These are phyloP conservation scores for Himalopsyche kuldschensis DNA, from an alignment of 2,888 invertebrate species.

Conservation along the genomic window DNA sequence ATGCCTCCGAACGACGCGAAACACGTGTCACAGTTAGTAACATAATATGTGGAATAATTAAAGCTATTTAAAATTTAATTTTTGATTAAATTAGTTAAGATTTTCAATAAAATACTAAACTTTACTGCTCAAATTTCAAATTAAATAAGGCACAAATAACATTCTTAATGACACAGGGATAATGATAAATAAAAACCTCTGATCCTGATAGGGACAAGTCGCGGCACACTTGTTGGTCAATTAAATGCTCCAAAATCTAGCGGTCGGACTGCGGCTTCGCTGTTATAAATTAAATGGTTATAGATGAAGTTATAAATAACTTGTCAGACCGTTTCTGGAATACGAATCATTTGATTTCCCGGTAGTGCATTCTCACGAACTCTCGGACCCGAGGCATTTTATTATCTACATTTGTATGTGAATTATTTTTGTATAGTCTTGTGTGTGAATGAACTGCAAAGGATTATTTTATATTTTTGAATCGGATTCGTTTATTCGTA, in stretches of 20 bases:
- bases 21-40: too few relatives aligned
- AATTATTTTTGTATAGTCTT: neutral
- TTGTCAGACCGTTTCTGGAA: neutral
- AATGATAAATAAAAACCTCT: neutral
- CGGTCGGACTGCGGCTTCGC: conserved; percentile 2
- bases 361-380: neutral
- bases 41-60: too few relatives aligned
- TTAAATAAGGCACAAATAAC: neutral
- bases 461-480: neutral
- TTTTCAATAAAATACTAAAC: too few relatives aligned
- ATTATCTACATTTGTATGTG: neutral
- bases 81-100: too few relatives aligned
- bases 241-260: conserved; percentile 15
- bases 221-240: conserved; percentile 34
- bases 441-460: neutral
- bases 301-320: conserved; percentile 32
- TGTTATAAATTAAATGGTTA: conserved; percentile 26
- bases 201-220: neutral
- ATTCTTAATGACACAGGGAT: neutral
- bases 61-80: too few relatives aligned
- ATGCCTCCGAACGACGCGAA: too few relatives aligned
- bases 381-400: neutral
- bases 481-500: too few relatives aligned
- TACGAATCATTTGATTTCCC: conserved; percentile 17
- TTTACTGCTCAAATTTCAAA: too few relatives aligned